Evolutionary conservation across 2,113 vertebrate species (phyloP), one percentile per base, ranked within the genome.

Genomic region (Oryzias celebensis): DNA sequence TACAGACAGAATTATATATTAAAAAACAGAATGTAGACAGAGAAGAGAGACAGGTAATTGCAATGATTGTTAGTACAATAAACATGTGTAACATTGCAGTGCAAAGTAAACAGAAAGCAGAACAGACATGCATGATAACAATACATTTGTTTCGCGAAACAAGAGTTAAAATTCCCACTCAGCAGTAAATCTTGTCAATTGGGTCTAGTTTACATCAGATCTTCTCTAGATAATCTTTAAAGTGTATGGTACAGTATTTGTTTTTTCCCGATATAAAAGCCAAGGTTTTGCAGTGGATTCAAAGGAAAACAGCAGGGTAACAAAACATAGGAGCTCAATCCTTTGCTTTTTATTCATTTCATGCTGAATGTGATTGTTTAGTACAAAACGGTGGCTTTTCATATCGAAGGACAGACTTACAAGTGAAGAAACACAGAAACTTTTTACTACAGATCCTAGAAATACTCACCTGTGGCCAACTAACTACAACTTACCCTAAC

Each of bases 401-500:
- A 88, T 90, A 90, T 92, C 89, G 51, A 68, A 84, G 76, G 71
- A 69, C 75, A 64, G 65, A 83, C 70, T 75, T 78, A 83, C 75
- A 15, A 80, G 80, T 84, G 82, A 87, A 84, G 79, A 83, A 73
- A 78, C 85, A 88, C 78, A 84, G 45, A 82, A 63, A 71, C 75
- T 78, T 77, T 77, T 73, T 69, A 71, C 89, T 82, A 77, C 71
- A 67, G 71, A 89, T 84, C 85, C 72, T 45, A 14, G 52, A 75
- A 73, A 79, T 85, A 90, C 90, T 91, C 89, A 91, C 89, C 90
- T 85, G 76, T 42, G 54, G 78, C 83, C 70, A 48, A 54, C 84
- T 82, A 90, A 66, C 88, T 90, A 83, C 44, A 75, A 92, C 90
- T 92, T 92, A 92, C 90, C 90, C 90, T 92, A 91, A 88, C 84